Conservation (phyloP, 2,113 vertebrate genomes). For the Lophius piscatorius region DNA sequence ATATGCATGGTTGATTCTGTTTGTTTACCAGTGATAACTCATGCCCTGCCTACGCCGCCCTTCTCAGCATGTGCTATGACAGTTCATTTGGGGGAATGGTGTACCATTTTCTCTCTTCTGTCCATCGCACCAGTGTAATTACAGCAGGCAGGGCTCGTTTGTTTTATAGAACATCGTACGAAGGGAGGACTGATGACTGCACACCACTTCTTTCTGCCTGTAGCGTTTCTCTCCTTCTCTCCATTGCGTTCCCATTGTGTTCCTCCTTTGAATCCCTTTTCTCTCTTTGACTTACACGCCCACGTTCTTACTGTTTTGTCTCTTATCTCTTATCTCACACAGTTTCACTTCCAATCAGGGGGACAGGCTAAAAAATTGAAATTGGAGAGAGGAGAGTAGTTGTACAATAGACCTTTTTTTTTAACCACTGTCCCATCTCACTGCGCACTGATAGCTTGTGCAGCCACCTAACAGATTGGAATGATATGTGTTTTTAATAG, state of each 20-base stretch:
- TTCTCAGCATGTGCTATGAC: slow-evolving; percentile 76
- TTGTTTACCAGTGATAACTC: slow-evolving; percentile 80
- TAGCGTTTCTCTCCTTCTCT: slow-evolving; percentile 48
- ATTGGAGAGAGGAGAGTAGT: slow-evolving; percentile 69
- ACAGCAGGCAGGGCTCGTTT: slow-evolving; percentile 78
- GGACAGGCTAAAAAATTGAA: slow-evolving; percentile 66
- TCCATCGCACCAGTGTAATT: slow-evolving; percentile 79
- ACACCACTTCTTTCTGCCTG: slow-evolving; percentile 54
- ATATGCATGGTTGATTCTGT: slow-evolving; percentile 73
- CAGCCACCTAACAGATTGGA: slow-evolving; percentile 68
- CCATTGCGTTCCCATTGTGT: slow-evolving; percentile 43
- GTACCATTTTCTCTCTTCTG: slow-evolving; percentile 75
- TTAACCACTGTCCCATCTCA: slow-evolving; percentile 71
- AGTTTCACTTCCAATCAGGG: slow-evolving; percentile 64
- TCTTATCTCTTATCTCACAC: slow-evolving; percentile 49
- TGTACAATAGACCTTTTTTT: slow-evolving; percentile 73
- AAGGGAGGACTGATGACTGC: slow-evolving; percentile 69
- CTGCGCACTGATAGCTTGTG: slow-evolving; percentile 71
- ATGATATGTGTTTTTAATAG: slow-evolving; percentile 74
- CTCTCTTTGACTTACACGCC: slow-evolving; percentile 40
- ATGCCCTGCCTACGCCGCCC: slow-evolving; percentile 70
- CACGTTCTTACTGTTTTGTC: slow-evolving; percentile 51
- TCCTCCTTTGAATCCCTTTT: slow-evolving; percentile 27
- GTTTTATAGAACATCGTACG: slow-evolving; percentile 74
- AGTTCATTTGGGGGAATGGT: slow-evolving; percentile 78